These are phyloP conservation scores for Andrena marginata DNA, from an alignment of 2,888 invertebrate genomes.

Conservation along the genomic window DNA sequence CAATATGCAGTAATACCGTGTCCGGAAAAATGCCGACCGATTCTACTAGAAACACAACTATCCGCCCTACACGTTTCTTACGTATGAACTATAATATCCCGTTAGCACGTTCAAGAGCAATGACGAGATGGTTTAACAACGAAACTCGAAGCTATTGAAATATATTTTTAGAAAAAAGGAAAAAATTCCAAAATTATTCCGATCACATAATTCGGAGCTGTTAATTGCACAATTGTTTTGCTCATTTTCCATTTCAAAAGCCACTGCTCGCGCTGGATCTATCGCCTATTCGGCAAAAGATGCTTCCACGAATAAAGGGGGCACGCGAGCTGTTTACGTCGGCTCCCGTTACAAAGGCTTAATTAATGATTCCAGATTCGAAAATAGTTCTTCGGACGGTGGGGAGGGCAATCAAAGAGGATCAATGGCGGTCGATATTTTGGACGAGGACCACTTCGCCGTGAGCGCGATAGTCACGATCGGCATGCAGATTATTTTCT, in stretches of 20 bases:
- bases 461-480: slow-evolving; percentile 94
- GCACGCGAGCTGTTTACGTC: background rate
- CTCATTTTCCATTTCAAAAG: too few species aligned
- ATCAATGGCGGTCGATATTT: slow-evolving; percentile 89
- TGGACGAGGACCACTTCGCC: slow-evolving; percentile 94
- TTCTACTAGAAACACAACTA: slow-evolving; percentile 22
- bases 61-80: background rate
- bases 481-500: slow-evolving; percentile 94
- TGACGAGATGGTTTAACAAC: too few species aligned
- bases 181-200: too few species aligned
- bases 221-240: too few species aligned
- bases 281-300: background rate
- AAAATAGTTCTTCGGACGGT: slow-evolving; percentile 50
- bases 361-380: slow-evolving; percentile 55
- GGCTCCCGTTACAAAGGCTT: background rate
- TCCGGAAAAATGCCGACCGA: slow-evolving; percentile 5
- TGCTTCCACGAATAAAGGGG: background rate
- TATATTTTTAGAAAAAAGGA: too few species aligned
- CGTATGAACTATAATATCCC: too few species aligned
- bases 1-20: background rate
- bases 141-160: too few species aligned
- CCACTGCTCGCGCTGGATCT: too few species aligned
- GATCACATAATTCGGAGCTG: too few species aligned
- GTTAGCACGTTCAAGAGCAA: too few species aligned
- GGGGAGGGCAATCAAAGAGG: slow-evolving; percentile 38